Evolutionary conservation across 2,113 vertebrate species (phyloP).

Genomic region (Irena cyanogastra): DNA sequence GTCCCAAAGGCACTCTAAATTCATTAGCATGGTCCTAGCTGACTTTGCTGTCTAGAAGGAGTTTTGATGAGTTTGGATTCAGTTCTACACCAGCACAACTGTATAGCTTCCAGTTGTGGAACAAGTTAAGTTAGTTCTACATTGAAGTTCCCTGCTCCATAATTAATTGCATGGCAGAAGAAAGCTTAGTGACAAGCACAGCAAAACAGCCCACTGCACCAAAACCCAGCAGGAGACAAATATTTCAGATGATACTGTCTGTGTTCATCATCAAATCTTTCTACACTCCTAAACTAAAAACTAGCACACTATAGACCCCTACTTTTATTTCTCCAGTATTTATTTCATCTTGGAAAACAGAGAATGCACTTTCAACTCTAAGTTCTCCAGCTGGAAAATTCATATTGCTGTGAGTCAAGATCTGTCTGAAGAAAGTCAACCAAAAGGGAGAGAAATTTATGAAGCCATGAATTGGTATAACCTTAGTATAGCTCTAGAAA

Average conservation of each 20-base stretch:
- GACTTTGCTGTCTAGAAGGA: not conserved
- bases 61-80: not conserved
- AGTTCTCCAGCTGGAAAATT: not conserved
- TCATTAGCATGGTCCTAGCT: not conserved
- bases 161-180: not conserved
- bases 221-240: not conserved
- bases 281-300: not conserved
- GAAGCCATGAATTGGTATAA: not conserved
- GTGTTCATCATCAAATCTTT: not conserved
- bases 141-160: not conserved
- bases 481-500: not conserved
- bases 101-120: not conserved
- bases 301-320: not conserved
- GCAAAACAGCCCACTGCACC: not conserved
- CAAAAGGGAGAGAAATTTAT: not conserved
- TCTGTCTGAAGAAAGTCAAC: not conserved
- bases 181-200: not conserved
- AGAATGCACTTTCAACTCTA: not conserved
- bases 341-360: not conserved
- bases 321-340: not conserved
- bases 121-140: not conserved
- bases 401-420: not conserved
- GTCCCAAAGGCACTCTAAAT: not conserved
- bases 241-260: not conserved
- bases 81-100: not conserved